phyloP scores from a whole-genome alignment of 2,797 vertebrate species.

The Fringilla coelebs region DNA sequence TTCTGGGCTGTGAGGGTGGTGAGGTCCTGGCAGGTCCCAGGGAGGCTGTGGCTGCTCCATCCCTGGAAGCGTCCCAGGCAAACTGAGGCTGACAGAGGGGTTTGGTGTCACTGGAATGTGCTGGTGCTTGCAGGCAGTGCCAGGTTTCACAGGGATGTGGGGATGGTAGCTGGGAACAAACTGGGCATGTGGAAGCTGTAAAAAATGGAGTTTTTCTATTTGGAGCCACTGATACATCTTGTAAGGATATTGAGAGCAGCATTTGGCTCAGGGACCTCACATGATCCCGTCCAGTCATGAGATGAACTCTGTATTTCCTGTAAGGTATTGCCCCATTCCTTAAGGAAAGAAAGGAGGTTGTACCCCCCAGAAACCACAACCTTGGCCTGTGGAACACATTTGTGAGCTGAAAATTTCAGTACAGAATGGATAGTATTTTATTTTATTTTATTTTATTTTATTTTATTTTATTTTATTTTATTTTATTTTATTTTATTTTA shows the following conservation, averaged over 20 bases:
- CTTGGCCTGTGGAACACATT: neutral
- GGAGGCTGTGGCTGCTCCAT: neutral
- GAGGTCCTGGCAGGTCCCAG: rapidly evolving
- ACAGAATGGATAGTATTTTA: neutral
- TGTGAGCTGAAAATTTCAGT: neutral
- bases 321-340: rapidly evolving
- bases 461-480: neutral
- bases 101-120: neutral
- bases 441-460: neutral
- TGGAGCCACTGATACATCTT: neutral
- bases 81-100: neutral
- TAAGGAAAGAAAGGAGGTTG: neutral
- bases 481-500: too few relatives aligned
- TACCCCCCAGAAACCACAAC: neutral
- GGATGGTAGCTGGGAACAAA: neutral
- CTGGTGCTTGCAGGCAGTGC: neutral
- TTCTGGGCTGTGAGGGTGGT: rapidly evolving
- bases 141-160: rapidly evolving
- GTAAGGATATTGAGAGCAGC: neutral
- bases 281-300: neutral
- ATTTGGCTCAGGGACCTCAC: neutral
- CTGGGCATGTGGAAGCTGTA: neutral
- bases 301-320: neutral
- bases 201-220: neutral
- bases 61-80: neutral